These are phyloP conservation scores for Phasia obesa DNA, from an alignment of 2,888 invertebrate species.

Conservation along the genomic window DNA sequence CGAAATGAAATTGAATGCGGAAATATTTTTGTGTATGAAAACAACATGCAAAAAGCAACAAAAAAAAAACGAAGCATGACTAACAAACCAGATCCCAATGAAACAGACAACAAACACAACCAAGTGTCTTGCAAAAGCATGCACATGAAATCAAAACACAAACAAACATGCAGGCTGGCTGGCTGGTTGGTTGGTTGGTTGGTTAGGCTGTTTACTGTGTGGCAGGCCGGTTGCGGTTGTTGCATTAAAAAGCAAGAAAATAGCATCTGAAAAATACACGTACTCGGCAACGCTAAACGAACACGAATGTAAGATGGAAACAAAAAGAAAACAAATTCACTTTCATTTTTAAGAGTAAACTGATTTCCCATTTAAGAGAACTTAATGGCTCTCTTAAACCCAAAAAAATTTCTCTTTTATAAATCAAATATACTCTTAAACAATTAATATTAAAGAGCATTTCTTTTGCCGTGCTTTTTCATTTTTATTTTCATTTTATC, in stretches of 20 bases:
- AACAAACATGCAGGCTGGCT: conserved; percentile 30
- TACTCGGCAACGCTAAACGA: conserved; percentile 6
- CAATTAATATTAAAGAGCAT: neutral
- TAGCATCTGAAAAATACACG: neutral
- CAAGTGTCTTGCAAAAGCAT: neutral
- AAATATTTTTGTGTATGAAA: conserved; percentile 66
- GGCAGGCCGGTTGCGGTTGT: conserved; percentile 62
- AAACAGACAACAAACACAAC: conserved; percentile 1
- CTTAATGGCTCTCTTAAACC: no score
- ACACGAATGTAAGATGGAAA: conserved; percentile 20
- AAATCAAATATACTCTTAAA: no score
- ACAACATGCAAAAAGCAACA: conserved; percentile 23
- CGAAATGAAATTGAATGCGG: conserved; percentile 73
- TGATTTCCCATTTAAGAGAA: conserved; percentile 5
- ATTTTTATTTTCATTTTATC: conserved; percentile 10
- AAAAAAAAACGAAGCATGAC: conserved; percentile 20
- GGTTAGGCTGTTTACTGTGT: no score
- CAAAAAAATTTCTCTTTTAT: no score
- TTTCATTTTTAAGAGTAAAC: conserved; percentile 64
- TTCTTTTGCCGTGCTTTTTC: neutral
- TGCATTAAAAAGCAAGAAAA: conserved; percentile 49
- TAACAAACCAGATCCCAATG: conserved; percentile 42
- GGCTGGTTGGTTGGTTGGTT: conserved; percentile 47
- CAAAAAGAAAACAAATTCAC: conserved; percentile 66
- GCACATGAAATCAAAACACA: conserved; percentile 33